These are phyloP conservation scores for Chesias legatella DNA, from an alignment of 2,888 invertebrate species.

Conservation along the genomic window DNA sequence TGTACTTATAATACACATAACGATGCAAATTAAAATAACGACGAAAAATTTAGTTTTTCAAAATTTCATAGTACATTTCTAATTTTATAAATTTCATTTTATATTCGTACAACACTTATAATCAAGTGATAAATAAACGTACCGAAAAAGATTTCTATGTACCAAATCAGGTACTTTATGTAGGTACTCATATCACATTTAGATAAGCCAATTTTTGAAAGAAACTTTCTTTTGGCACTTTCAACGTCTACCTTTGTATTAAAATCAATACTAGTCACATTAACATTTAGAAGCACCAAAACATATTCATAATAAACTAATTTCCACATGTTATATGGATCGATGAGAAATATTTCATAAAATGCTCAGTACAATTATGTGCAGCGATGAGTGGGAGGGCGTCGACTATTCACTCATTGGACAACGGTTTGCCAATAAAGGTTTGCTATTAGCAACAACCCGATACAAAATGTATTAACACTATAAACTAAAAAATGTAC, in stretches of 20 bases:
- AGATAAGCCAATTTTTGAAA: constrained; percentile 28
- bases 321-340: background rate
- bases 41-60: no score
- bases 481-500: no score
- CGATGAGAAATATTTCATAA: background rate
- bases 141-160: constrained; percentile 1
- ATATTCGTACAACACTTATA: no score
- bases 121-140: no score
- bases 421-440: constrained; percentile 12
- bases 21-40: no score
- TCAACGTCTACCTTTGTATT: constrained; percentile 9
- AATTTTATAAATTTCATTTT: no score
- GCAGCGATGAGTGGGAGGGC: constrained; percentile 9
- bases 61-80: no score
- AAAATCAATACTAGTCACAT: background rate
- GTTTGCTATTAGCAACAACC: constrained; percentile 3
- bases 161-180: background rate
- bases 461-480: no score
- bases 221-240: constrained; percentile 36
- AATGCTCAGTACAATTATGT: constrained; percentile 2
- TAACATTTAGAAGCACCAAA: constrained; percentile 16
- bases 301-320: no score
- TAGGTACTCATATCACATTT: constrained; percentile 47
- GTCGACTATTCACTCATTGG: constrained; percentile 16
- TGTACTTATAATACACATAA: no score